Evolutionary conservation across 1,140 invertebrate species (phyloP).

Genomic region (Drosophila leontia): DNA sequence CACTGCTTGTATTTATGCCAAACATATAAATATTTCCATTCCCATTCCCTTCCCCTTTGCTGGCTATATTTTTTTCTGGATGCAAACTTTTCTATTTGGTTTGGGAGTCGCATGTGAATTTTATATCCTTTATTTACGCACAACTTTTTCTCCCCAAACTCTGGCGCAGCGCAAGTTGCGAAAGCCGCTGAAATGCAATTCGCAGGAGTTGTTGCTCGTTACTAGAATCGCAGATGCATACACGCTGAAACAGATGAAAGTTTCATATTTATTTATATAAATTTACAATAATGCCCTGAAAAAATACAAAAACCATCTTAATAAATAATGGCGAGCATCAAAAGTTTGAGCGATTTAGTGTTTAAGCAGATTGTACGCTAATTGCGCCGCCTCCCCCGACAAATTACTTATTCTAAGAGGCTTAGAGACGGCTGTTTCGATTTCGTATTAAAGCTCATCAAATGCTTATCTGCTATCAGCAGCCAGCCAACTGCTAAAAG

Average conservation of each 20-base stretch:
- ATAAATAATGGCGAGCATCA: slow-evolving; percentile 6
- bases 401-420: slow-evolving; percentile 60
- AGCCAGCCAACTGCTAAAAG: slow-evolving; percentile 73
- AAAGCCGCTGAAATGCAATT: slow-evolving; percentile 37
- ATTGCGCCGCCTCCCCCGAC: slow-evolving; percentile 34
- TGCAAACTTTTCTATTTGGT: slow-evolving; percentile 33
- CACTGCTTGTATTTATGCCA: slow-evolving; percentile 7
- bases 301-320: neutral
- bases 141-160: slow-evolving; percentile 23
- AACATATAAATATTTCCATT: slow-evolving; percentile 1
- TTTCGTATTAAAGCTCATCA: slow-evolving; percentile 79
- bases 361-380: slow-evolving; percentile 53
- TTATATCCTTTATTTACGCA: slow-evolving; percentile 52
- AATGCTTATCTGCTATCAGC: slow-evolving; percentile 82
- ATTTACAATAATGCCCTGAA: slow-evolving; percentile 12
- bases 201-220: slow-evolving; percentile 1
- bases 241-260: slow-evolving; percentile 10
- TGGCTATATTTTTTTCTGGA: neutral
- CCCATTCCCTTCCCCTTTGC: neutral
- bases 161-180: neutral
- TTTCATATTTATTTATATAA: slow-evolving; percentile 28
- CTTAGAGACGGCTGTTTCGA: slow-evolving; percentile 51
- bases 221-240: slow-evolving; percentile 15
- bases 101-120: slow-evolving; percentile 30
- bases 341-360: slow-evolving; percentile 17